Evolutionary conservation across 1,140 invertebrate species (phyloP).

Genomic region (Liolophura sinensis): DNA sequence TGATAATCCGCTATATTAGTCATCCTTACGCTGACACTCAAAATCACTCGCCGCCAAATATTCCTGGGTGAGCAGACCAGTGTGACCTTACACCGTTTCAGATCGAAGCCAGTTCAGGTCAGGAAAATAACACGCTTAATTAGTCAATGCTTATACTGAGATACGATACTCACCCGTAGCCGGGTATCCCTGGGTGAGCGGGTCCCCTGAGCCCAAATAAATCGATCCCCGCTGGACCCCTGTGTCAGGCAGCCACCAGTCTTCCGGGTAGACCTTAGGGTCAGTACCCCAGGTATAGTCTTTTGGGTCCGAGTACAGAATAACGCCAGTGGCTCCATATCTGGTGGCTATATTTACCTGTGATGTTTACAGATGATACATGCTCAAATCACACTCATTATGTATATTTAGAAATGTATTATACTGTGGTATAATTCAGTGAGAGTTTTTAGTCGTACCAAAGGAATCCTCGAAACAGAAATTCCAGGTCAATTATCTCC

Average conservation of each 20-base stretch:
- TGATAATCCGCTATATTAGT: no score
- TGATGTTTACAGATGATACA: background rate
- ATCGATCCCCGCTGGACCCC: constrained; percentile 53
- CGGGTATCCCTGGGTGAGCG: constrained; percentile 54
- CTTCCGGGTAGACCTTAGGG: constrained; percentile 56
- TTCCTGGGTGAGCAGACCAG: constrained; percentile 59
- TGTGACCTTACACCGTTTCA: constrained; percentile 50
- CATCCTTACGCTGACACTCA: no score
- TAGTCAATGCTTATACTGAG: constrained; percentile 55
- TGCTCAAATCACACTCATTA: background rate
- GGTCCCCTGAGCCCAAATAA: constrained; percentile 51
- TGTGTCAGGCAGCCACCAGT: constrained; percentile 58
- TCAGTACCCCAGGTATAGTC: constrained; percentile 50
- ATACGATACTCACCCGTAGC: constrained; percentile 34
- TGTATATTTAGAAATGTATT: no score
- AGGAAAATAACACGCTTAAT: constrained; percentile 59
- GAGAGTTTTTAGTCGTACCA: no score
- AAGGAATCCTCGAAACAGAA: no score
- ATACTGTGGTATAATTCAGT: no score
- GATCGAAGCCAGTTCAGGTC: constrained; percentile 52
- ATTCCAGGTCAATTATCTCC: no score
- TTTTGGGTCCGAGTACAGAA: constrained; percentile 62
- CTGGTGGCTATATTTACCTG: constrained; percentile 49
- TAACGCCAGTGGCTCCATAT: constrained; percentile 55
- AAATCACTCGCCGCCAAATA: no score